Evolutionary conservation across 2,113 vertebrate genomes (phyloP), one percentile per base, ranked within the genome.

Genomic region (Pseudopodoces humilis): DNA sequence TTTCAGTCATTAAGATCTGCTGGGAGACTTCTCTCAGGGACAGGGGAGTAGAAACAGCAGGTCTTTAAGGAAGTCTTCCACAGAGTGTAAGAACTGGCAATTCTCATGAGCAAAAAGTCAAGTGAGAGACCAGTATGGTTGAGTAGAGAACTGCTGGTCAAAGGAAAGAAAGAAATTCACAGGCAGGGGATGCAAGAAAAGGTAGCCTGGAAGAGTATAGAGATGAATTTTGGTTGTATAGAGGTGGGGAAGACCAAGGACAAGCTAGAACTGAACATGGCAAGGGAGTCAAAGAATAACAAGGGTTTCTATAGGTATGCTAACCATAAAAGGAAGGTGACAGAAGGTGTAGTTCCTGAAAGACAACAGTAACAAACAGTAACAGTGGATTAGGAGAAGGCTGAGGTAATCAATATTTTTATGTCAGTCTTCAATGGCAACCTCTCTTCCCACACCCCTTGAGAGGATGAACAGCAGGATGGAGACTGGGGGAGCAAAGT

Each of bases 81-180:
- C 10, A 30, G 20, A 25, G 47, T 10, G 13, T 28, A 46, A 12
- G 11, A 69, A 35, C 9, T 31, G 25, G n/a, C 11, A 68, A 35
- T 19, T 21, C 55, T 8, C 4, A 18, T 0, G 1, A 62, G 53
- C 9, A 31, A 75, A 74, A 53, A 25, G 5, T n/a, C 23, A n/a
- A 16, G 3, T 5, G 14, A 60, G 69, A 82, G 5, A 46, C 28
- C 47, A 17, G 13, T 13, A 30, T 10, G 69, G 33, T 28, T 39
- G 20, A n/a, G 9, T 21, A n/a, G 28, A 28, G 52, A 88, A 10
- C 15, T 39, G 33, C 27, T 59, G 60, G 39, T n/a, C 13, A 39
- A 67, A 35, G n/a, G 39, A n/a, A 88, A 53, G 28, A 53, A 53
- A 16, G 7, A 47, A 68, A 47, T 25, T 4, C 15, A 10, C 60